These are phyloP conservation scores for Phyllostomus discolor DNA, from an alignment of 2,113 vertebrate species.

Conservation along the genomic window DNA sequence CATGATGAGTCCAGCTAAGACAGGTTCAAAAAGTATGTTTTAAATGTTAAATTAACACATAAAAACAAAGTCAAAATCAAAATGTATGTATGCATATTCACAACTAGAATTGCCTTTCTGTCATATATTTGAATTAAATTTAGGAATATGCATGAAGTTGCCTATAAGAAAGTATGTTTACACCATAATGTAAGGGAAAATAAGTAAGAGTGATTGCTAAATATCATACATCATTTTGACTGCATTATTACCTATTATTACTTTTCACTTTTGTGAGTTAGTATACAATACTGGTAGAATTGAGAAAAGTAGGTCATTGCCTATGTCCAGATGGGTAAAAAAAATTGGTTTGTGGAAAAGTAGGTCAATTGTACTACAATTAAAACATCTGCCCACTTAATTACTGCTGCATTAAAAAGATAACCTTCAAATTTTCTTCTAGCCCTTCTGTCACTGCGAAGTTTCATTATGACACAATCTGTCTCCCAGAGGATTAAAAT, in stretches of 20 bases:
- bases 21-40: neutral
- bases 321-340: constrained; percentile 33
- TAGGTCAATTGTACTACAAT: constrained; percentile 35
- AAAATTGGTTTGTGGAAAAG: constrained; percentile 36
- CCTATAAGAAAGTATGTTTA: neutral
- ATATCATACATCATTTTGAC: neutral
- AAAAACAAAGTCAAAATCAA: neutral
- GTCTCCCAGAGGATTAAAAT: neutral
- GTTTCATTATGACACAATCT: neutral
- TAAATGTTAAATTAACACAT: neutral
- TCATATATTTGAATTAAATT: neutral
- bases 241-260: constrained; percentile 13
- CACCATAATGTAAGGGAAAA: neutral
- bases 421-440: constrained; percentile 38
- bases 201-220: neutral
- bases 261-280: constrained; percentile 35
- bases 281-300: neutral
- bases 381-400: constrained; percentile 43
- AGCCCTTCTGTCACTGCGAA: neutral
- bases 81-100: neutral
- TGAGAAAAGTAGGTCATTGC: constrained; percentile 42
- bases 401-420: constrained; percentile 32
- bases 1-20: neutral
- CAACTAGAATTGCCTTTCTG: neutral
- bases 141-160: neutral